Conservation (phyloP, 2,113 vertebrate species). For the Ceyx cyanopectus region DNA sequence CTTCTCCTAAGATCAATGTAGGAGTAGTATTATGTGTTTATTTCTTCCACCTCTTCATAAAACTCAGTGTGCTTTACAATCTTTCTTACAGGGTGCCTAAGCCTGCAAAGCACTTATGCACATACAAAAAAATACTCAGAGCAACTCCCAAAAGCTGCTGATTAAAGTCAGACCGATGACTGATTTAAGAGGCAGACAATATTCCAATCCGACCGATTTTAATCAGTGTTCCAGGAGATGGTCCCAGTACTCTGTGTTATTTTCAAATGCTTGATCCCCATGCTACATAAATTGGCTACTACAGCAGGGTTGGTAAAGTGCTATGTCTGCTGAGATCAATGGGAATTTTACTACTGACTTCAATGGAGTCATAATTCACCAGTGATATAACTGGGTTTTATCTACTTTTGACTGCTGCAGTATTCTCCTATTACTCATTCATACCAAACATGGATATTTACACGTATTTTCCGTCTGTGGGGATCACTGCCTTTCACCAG, state of each 20-base stretch:
- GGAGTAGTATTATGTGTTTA: neutral
- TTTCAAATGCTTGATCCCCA: neutral
- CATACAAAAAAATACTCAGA: neutral
- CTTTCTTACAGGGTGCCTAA: neutral
- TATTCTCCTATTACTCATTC: neutral
- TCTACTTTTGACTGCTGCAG: neutral
- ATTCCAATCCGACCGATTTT: neutral
- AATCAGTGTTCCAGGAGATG: constrained; percentile 18
- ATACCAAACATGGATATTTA: neutral
- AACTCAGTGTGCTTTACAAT: neutral
- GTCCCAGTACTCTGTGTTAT: neutral
- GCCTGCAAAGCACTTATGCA: neutral
- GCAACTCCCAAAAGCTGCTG: neutral
- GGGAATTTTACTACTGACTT: neutral
- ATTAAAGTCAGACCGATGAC: constrained; percentile 27
- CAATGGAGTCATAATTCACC: neutral
- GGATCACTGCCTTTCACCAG: neutral
- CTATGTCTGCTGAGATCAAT: neutral
- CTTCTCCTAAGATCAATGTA: neutral
- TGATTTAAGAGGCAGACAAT: constrained; percentile 28
- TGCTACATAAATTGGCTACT: neutral
- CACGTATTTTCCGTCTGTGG: neutral
- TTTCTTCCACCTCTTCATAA: neutral
- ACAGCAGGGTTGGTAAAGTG: neutral
- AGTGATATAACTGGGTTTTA: neutral